Conservation (phyloP, 2,888 invertebrate species). For the Orthonevra nobilis region DNA sequence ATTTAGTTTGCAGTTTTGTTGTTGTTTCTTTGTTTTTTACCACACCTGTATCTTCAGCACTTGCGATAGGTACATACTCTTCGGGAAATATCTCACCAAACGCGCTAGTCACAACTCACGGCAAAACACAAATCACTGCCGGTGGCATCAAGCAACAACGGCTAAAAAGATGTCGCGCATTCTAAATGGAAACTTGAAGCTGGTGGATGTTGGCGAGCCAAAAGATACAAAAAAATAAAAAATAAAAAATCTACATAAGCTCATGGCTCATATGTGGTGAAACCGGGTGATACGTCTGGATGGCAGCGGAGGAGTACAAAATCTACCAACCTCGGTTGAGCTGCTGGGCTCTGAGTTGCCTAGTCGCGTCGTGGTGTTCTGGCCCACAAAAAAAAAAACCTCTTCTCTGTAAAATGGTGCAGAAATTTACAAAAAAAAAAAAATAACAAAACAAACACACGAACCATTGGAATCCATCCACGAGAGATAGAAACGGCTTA, state of each 20-base stretch:
- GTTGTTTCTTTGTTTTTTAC: slow-evolving; percentile 13
- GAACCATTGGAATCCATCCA: not conserved
- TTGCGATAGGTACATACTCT: slow-evolving; percentile 12
- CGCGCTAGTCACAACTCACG: not conserved
- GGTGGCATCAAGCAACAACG: not conserved
- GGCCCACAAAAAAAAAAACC: slow-evolving; percentile 30
- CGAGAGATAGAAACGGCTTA: slow-evolving; percentile 11
- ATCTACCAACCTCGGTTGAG: slow-evolving; percentile 35
- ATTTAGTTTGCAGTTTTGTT: slow-evolving; percentile 4
- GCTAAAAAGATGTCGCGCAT: not conserved
- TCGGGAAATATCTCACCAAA: slow-evolving; percentile 11
- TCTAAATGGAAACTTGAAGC: slow-evolving; percentile 23
- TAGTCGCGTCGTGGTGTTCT: slow-evolving; percentile 53
- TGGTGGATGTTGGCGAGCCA: not conserved
- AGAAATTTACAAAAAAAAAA: too few species aligned
- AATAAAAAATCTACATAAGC: slow-evolving; percentile 17
- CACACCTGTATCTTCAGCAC: not conserved
- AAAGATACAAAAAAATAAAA: too few species aligned
- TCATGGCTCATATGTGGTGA: not conserved
- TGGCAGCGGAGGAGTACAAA: slow-evolving; percentile 9
- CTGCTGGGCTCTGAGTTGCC: slow-evolving; percentile 45
- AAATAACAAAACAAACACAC: too few species aligned
- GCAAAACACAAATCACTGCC: not conserved
- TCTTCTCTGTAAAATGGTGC: slow-evolving; percentile 39
- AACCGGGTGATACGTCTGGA: slow-evolving; percentile 10